Evolutionary conservation across 2,797 vertebrate genomes (phyloP).

Genomic region (Cossypha caffra): DNA sequence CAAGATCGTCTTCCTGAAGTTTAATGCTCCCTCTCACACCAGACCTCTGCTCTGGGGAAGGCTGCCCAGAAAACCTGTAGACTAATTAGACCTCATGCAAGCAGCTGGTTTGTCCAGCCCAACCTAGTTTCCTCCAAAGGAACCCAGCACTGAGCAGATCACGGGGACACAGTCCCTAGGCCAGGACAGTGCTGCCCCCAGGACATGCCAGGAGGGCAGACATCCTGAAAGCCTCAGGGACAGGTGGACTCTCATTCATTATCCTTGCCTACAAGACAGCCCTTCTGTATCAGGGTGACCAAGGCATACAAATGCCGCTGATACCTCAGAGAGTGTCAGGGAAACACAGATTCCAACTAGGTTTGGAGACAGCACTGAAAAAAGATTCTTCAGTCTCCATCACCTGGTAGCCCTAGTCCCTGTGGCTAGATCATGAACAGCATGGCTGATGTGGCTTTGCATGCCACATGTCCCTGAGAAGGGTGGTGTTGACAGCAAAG

Average conservation of each 20-base stretch:
- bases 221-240: background rate
- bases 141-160: background rate
- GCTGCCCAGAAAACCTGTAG: background rate
- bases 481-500: background rate
- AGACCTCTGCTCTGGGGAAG: background rate
- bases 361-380: background rate
- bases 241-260: background rate
- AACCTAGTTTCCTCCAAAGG: background rate
- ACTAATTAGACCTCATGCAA: background rate
- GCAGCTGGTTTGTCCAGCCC: background rate
- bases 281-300: background rate
- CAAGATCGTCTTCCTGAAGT: background rate
- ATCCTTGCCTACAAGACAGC: background rate
- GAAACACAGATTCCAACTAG: fast-evolving
- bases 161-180: fast-evolving
- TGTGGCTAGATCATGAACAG: background rate
- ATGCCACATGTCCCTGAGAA: background rate
- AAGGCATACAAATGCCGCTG: background rate
- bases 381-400: background rate
- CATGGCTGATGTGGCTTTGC: background rate
- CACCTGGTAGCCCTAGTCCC: background rate
- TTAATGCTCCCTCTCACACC: background rate
- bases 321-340: background rate
- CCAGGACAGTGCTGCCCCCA: background rate
- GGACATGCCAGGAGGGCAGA: background rate